Evolutionary conservation across 2,797 vertebrate species (phyloP), one percentile per base, ranked within the genome.

Genomic region (Molossus molossus): DNA sequence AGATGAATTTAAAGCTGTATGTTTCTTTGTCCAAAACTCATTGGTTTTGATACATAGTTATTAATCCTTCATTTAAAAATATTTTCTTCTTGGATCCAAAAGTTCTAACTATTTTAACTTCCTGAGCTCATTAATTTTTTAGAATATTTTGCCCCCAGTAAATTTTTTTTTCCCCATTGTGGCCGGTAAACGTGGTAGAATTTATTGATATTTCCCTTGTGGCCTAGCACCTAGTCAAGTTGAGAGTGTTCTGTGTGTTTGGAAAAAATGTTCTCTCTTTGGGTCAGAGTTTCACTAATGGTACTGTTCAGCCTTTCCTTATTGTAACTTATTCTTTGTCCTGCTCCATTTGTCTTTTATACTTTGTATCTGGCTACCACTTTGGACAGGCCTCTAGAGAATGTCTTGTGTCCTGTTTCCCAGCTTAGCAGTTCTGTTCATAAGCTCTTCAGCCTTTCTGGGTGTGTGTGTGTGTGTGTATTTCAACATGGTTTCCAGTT

Each of bases 161-260:
- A 17, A 8, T 25, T 53, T 25, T 58, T 29, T 1, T 1, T 9
- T n/a, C 23, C 25, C 14, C 27, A 1, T 5, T 37, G 83, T 67
- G 90, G 75, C 53, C 29, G 55, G 88, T 89, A 7, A 67, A 25
- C 18, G 65, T 48, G 93, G 89, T 72, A 72, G 81, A 48, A 82
- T 89, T 79, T 81, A 50, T 37, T 50, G 93, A 57, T 45, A n/a
- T 75, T 90, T 93, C 79, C 65, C 45, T 45, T 48, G 94, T 90
- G 92, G 90, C 81, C 69, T 72, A 58, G 60, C 92, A 77, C 84
- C 76, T 77, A 5, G 25, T 87, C 50, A 87, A 11, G 65, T 20
- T 23, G 40, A 5, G 37, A 77, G 48, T 18, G 67, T 75, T 55
- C 8, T 85, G 4, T 33, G 72, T 90, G 65, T 87, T 85, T 87